Evolutionary conservation across 2,888 invertebrate species (phyloP), one percentile per base, ranked within the genome.

Genomic region (Tanypteryx hageni): DNA sequence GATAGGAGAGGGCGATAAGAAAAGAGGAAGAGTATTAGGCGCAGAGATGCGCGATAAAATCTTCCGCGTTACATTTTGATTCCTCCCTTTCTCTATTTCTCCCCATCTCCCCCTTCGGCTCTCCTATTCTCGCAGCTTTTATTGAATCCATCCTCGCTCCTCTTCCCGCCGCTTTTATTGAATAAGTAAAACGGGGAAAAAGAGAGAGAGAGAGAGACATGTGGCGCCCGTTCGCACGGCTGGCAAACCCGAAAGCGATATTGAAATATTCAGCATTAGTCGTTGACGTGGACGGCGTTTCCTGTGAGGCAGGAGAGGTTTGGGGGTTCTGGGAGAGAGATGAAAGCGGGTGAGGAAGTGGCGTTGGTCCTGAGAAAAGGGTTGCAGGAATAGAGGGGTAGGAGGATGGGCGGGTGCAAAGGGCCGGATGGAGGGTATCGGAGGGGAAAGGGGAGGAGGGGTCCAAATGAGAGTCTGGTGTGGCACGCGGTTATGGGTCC

Each of bases 191-290:
- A 44, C 44, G 44, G 5, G 44, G 44, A 44, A 5, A 44, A 5
- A 3, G 44, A 44, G 44, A 44, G 44, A 44, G 44, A 44, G 44
- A 5, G 44, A 44, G 44, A 3, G 44, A 5, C 83, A 44, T 57
- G 57, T 56, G 57, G 57, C 83, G 56, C 44, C 18, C n/a, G 56
- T 57, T 44, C 82, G 14, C 82, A 18, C 82, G 9, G 44, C 56
- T 27, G 56, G 56, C 11, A 83, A 4, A 18, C 56, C 83, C 56
- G 83, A 83, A 57, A 57, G 56, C 83, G 18, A 56, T 83, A n/a
- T 57, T 83, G 83, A 83, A 83, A 83, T 83, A 83, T 83, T 83
- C 83, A 83, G 83, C 57, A n/a, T 57, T n/a, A 44, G 83, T 83
- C n/a, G 56, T 56, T 18, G n/a, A 18, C 5, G 82, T 14, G 44